Conservation (phyloP, 2,113 vertebrate species). For the Noctilio leporinus region DNA sequence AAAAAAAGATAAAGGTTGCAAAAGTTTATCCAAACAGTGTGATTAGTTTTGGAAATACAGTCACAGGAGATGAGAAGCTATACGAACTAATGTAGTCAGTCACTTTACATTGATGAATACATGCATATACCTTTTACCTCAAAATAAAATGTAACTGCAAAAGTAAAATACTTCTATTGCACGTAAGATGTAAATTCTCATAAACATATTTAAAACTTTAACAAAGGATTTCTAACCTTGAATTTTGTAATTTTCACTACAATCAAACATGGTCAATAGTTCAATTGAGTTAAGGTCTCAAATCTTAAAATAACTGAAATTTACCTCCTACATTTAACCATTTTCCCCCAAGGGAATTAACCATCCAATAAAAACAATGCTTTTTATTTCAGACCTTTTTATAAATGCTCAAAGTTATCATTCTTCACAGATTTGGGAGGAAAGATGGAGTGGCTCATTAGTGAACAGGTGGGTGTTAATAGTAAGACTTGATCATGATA, state of each 20-base stretch:
- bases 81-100: not conserved
- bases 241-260: not conserved
- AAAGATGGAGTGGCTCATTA: not conserved
- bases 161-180: not conserved
- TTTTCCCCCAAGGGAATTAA: not conserved
- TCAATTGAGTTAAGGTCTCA: not conserved
- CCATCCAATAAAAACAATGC: not conserved
- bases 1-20: not conserved
- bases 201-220: not conserved
- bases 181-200: not conserved
- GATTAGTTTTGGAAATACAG: not conserved
- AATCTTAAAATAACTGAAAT: constrained; percentile 13
- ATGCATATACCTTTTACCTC: not conserved
- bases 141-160: constrained; percentile 8
- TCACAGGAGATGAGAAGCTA: not conserved
- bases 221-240: not conserved
- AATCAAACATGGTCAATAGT: not conserved
- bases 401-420: not conserved
- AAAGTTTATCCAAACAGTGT: not conserved
- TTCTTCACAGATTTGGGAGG: not conserved
- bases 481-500: not conserved
- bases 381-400: constrained; percentile 2
- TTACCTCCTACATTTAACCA: not conserved
- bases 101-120: not conserved
- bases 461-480: not conserved